These are phyloP conservation scores for Vespertilio murinus DNA, from an alignment of 2,797 vertebrate species.

Conservation along the genomic window DNA sequence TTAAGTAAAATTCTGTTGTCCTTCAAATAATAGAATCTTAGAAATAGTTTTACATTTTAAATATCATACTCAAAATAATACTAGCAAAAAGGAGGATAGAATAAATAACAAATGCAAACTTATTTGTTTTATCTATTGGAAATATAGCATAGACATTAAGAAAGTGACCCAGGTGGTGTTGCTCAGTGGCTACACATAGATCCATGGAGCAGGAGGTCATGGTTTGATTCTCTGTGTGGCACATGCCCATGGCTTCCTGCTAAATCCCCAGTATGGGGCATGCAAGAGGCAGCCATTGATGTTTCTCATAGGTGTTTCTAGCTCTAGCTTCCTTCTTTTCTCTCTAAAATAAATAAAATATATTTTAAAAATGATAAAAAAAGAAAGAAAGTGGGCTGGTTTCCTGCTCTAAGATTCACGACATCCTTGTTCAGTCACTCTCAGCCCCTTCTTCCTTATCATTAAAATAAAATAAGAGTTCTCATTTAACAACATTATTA, in stretches of 20 bases:
- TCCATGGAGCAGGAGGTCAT: too few species aligned
- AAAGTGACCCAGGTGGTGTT: not conserved
- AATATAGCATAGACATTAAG: not conserved
- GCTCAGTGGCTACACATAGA: too few species aligned
- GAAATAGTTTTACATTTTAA: not conserved
- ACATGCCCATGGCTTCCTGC: too few species aligned
- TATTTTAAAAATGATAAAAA: too few species aligned
- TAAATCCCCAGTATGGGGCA: too few species aligned
- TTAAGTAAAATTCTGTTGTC: conserved; percentile 21
- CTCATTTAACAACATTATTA: not conserved
- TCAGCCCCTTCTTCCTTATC: not conserved
- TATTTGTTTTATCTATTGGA: not conserved
- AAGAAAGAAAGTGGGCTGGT: not conserved
- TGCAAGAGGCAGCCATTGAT: too few species aligned
- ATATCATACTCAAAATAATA: not conserved
- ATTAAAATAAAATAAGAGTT: not conserved
- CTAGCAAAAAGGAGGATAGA: not conserved
- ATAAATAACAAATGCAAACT: not conserved
- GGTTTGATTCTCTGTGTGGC: too few species aligned
- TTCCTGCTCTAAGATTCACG: not conserved
- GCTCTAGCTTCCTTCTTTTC: too few species aligned
- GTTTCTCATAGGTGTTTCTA: too few species aligned
- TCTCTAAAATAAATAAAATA: too few species aligned
- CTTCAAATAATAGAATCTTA: conserved; percentile 25
- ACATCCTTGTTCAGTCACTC: not conserved